These are phyloP conservation scores for Ginglymostoma cirratum DNA, from an alignment of 2,113 vertebrate genomes.

Conservation along the genomic window DNA sequence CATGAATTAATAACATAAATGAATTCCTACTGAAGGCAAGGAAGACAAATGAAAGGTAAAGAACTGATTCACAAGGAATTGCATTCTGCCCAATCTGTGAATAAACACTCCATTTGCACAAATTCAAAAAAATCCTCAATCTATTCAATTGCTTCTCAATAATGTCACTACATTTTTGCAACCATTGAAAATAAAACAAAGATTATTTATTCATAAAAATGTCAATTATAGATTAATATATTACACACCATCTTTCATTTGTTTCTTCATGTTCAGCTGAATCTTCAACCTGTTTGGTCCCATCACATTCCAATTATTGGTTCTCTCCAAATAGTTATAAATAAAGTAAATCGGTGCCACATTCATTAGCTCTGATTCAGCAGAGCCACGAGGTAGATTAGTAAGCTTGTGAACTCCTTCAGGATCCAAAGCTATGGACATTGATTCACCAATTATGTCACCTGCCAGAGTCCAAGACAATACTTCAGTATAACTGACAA, in stretches of 20 bases:
- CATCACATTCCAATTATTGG: conserved; percentile 61
- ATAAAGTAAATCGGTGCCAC: conserved; percentile 64
- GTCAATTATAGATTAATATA: background rate
- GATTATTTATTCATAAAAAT: background rate
- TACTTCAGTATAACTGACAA: background rate
- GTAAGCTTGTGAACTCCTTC: conserved; percentile 57
- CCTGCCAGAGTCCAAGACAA: conserved; percentile 57
- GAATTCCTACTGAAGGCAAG: background rate
- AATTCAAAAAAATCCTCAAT: background rate
- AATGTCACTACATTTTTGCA: background rate
- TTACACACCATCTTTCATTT: conserved; percentile 69
- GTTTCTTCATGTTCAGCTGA: conserved; percentile 55
- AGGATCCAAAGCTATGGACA: conserved; percentile 56
- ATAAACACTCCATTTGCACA: background rate
- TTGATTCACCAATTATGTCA: conserved; percentile 64
- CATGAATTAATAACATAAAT: background rate
- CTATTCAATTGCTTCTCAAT: background rate
- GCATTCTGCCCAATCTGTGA: background rate
- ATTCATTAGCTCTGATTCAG: conserved; percentile 64
- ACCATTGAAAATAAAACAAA: background rate
- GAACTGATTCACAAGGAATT: background rate
- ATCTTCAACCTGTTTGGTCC: conserved; percentile 44
- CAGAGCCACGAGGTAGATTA: conserved; percentile 66
- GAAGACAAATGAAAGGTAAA: background rate
- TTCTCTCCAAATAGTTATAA: conserved; percentile 71